A percentile compares a stretch with the other conserved stretches of the same genome.
These are phyloP conservation scores for Spinus olivaceus DNA, from an alignment of 2,797 vertebrate species.

Conservation along the genomic window DNA sequence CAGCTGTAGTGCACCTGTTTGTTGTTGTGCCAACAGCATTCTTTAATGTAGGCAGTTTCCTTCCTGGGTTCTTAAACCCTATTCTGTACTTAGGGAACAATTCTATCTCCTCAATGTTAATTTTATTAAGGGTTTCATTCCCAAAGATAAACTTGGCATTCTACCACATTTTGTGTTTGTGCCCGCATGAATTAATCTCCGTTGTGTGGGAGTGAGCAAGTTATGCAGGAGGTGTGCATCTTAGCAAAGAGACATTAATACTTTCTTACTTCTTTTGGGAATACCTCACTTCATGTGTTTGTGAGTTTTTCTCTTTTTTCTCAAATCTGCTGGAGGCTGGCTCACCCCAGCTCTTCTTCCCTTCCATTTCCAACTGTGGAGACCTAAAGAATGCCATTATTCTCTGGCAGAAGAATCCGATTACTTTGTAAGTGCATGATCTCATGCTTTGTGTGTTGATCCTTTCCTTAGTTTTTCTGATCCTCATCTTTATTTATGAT, in stretches of 20 bases:
- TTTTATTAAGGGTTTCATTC: not conserved
- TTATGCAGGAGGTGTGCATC: not conserved
- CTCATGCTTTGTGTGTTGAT: not conserved
- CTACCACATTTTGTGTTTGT: not conserved
- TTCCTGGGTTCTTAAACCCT: not conserved
- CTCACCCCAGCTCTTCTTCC: not conserved
- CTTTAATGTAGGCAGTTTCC: not conserved
- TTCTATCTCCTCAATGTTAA: not conserved
- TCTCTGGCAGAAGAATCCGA: not conserved
- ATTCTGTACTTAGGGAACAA: not conserved
- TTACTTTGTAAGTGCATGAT: not conserved
- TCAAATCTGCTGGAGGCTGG: not conserved
- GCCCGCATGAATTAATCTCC: not conserved
- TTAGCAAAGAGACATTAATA: not conserved
- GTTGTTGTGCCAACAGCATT: not conserved
- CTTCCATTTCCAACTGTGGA: not conserved
- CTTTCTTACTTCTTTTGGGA: not conserved
- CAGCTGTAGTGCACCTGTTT: not conserved
- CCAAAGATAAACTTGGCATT: not conserved
- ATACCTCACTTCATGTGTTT: not conserved
- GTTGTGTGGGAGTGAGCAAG: not conserved
- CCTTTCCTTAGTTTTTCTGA: not conserved
- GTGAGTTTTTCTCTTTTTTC: not conserved
- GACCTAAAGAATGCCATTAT: not conserved
- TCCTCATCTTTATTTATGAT: constrained; percentile 1